Conservation (phyloP, 2,888 invertebrate species). For the Acleris cristana region DNA sequence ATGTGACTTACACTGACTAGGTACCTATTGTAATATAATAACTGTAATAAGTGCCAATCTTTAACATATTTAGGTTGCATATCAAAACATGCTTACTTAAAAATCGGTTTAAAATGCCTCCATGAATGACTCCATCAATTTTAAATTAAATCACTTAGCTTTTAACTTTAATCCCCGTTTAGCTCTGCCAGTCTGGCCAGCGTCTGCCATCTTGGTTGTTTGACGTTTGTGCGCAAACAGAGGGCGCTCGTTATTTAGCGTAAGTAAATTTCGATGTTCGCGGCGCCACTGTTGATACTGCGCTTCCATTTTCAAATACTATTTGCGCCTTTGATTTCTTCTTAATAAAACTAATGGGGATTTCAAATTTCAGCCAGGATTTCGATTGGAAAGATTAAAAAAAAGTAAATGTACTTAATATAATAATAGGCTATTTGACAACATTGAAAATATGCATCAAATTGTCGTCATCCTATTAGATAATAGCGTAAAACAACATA, state of each 20-base stretch:
- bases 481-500: too few relatives aligned
- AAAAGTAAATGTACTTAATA: too few relatives aligned
- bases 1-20: too few relatives aligned
- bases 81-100: too few relatives aligned
- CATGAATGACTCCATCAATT: too few relatives aligned
- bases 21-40: too few relatives aligned
- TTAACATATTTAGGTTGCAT: too few relatives aligned
- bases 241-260: conserved; percentile 81
- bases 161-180: background rate
- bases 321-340: conserved; percentile 56
- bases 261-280: conserved; percentile 83
- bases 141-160: background rate
- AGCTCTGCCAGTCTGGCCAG: conserved; percentile 7
- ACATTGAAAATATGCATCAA: too few relatives aligned
- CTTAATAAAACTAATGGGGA: conserved; percentile 40
- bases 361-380: conserved; percentile 1
- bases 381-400: background rate
- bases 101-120: too few relatives aligned
- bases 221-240: conserved; percentile 72
- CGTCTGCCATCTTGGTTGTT: conserved; percentile 49
- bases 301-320: conserved; percentile 61
- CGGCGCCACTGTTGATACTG: conserved; percentile 66
- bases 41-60: too few relatives aligned
- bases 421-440: too few relatives aligned
- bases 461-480: too few relatives aligned